Conservation (phyloP, 2,113 vertebrate species). For the Microtus ochrogaster region DNA sequence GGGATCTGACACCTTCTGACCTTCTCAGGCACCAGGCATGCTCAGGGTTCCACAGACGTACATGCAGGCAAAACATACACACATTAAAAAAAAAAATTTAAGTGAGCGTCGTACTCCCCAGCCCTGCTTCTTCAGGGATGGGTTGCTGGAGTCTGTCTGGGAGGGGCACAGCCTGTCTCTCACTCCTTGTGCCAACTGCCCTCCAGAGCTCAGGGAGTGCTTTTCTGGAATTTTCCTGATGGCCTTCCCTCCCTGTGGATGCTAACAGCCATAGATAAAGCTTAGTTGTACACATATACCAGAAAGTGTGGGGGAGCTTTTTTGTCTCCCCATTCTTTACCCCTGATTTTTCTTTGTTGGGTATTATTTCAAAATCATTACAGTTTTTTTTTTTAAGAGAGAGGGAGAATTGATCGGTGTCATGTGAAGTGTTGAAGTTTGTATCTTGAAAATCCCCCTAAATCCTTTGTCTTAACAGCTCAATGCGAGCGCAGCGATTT, state of each 20-base stretch:
- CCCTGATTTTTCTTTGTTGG: constrained; percentile 66
- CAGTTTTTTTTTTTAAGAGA: constrained; percentile 80
- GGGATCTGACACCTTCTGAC: background rate
- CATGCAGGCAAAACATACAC: background rate
- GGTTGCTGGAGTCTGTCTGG: background rate
- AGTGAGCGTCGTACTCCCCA: no score
- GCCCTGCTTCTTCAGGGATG: background rate
- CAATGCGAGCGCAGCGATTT: constrained; percentile 96
- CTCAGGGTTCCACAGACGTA: background rate
- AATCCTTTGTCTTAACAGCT: constrained; percentile 99
- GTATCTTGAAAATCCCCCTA: constrained; percentile 98
- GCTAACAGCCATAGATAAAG: background rate
- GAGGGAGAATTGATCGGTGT: constrained; percentile 94
- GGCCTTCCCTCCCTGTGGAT: fast-evolving
- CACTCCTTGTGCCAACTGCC: background rate
- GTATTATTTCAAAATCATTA: constrained; percentile 97
- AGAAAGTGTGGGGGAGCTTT: background rate
- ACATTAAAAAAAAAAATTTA: background rate
- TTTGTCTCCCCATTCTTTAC: background rate
- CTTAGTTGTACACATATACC: fast-evolving
- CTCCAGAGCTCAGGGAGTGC: fast-evolving
- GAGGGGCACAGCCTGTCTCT: background rate
- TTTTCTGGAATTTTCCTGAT: background rate
- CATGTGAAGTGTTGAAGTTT: constrained; percentile 98
- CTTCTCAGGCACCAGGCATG: background rate